These are phyloP conservation scores for Lasiurus borealis DNA, from an alignment of 2,113 vertebrate species.

Conservation along the genomic window DNA sequence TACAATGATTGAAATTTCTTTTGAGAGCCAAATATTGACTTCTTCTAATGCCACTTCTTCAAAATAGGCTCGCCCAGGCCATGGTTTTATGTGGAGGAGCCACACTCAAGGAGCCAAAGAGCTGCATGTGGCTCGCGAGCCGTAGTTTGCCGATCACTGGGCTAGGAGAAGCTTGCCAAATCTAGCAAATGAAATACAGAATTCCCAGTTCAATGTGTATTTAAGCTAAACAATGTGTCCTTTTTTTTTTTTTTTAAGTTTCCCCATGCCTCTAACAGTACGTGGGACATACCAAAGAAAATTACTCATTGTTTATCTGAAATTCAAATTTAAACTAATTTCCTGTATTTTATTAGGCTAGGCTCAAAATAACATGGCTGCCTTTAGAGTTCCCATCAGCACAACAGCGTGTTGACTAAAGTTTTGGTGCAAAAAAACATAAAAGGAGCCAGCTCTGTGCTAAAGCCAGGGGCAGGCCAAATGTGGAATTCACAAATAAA, in stretches of 20 bases:
- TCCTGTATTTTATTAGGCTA: not conserved
- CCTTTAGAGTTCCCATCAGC: not conserved
- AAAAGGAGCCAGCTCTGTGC: not conserved
- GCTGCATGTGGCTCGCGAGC: too few species aligned
- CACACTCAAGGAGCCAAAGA: too few species aligned
- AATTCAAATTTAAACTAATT: not conserved
- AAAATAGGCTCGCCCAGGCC: too few species aligned
- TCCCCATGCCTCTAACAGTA: not conserved
- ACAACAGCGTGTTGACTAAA: not conserved
- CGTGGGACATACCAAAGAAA: not conserved
- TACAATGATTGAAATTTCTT: too few species aligned
- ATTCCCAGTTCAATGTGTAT: constrained; percentile 21
- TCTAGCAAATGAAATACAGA: constrained; percentile 19
- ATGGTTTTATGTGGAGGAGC: too few species aligned
- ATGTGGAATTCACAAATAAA: not conserved
- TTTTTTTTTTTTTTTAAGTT: not conserved
- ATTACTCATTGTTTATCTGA: not conserved
- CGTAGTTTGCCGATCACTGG: too few species aligned
- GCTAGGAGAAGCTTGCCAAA: not conserved
- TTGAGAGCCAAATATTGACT: too few species aligned
- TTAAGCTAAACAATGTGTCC: not conserved
- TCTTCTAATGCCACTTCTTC: too few species aligned
- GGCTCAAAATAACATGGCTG: not conserved
- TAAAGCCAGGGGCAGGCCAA: not conserved
- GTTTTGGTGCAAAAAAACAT: not conserved